Conservation (phyloP, 1,140 invertebrate species). For the Magallana gigas region DNA sequence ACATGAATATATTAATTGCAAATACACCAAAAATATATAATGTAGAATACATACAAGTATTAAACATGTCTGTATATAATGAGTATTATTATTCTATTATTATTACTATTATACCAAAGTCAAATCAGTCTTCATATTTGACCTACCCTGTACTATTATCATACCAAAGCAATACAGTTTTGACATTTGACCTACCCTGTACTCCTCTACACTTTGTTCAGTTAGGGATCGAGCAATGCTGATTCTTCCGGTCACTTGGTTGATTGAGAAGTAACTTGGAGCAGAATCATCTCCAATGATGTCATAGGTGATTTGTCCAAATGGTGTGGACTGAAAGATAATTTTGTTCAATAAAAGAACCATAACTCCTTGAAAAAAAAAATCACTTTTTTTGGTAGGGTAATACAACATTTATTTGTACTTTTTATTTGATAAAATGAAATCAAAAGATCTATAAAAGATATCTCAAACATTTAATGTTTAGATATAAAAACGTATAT, state of each 20-base stretch:
- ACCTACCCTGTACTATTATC: too few species aligned
- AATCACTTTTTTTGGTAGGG: neutral
- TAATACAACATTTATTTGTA: neutral
- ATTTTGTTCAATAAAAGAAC: neutral
- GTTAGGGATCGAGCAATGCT: conserved; percentile 27
- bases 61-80: too few species aligned
- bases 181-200: conserved; percentile 40
- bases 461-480: neutral
- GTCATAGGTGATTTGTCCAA: conserved; percentile 52
- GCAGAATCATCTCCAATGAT: conserved; percentile 61
- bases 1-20: neutral
- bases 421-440: neutral
- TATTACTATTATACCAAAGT: too few species aligned
- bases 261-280: conserved; percentile 54
- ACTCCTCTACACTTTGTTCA: conserved; percentile 6
- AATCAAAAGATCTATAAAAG: neutral
- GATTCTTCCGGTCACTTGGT: conserved; percentile 34
- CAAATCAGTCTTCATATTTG: too few species aligned
- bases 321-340: conserved; percentile 45
- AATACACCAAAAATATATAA: too few species aligned
- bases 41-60: too few species aligned
- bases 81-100: too few species aligned
- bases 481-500: neutral
- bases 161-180: too few species aligned
- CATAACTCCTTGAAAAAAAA: neutral